Base-by-base conservation (phyloP, 2,888 invertebrate genomes). In the Tenthredo notha region DNA sequence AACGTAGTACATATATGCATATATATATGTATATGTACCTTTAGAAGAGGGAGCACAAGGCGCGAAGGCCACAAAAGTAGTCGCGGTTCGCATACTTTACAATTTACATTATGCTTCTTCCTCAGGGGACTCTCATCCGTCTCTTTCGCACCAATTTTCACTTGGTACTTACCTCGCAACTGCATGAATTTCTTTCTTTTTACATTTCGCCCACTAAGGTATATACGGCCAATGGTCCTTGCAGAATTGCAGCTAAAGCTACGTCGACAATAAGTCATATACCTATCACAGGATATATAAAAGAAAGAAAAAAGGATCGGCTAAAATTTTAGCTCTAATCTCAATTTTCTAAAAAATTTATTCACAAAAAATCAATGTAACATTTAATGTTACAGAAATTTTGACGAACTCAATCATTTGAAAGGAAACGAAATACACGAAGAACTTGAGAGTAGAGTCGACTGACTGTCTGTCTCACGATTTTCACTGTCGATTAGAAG, bases 31-130 rank as follows among this genome's bases (percentile, higher is more conserved):
- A 18, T 40, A 70, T 33, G 25, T 25, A 40, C 61, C 58, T 80
- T 80, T 37, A 77, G 29, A 77, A 77, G 77, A 77, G 77, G 77
- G 77, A 77, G 77, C 77, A 77, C 37, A 80, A 80, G 58, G 80
- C 61, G 80, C 80, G 80, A 80, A 80, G 80, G 80, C 61, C 80
- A 61, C 40, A 40, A 25, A 80, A 61, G 80, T 80, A 61, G 80
- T 80, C 80, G 80, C 37, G 80, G 58, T 80, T 80, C 58, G 61
- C 37, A 80, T 80, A 33, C 80, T 80, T 61, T 61, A 61, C 80
- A 80, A 80, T 80, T 80, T 61, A 58, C 61, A 80, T 80, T 80
- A 80, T 29, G 40, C 40, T 40, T 18, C 78, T 61, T 80, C 50
- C 77, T 54, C 77, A 25, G 61, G 50, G 37, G 37, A 61, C 40